phyloP scores from a whole-genome alignment of 2,113 vertebrate genomes.

The Myotis brandtii region DNA sequence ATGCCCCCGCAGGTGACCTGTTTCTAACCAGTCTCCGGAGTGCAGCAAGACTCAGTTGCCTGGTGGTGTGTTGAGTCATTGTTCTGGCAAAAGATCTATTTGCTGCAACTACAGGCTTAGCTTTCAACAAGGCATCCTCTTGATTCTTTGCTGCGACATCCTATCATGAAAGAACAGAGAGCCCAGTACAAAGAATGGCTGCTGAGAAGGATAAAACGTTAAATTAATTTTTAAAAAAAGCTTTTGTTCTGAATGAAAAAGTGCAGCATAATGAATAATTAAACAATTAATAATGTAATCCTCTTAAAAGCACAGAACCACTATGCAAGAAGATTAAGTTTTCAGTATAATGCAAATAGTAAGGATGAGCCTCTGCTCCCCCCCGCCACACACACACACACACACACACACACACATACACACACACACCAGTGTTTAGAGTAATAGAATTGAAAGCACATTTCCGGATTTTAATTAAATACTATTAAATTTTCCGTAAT shows the following conservation, averaged over 20 bases:
- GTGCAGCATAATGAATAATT: conserved; percentile 84
- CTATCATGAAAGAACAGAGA: conserved; percentile 58
- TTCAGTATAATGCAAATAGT: conserved; percentile 74
- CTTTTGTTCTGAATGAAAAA: conserved; percentile 80
- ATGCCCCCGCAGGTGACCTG: conserved; percentile 76
- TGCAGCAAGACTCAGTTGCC: conserved; percentile 55
- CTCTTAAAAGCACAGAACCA: conserved; percentile 84
- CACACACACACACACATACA: too few relatives aligned
- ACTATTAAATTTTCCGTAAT: conserved; percentile 76
- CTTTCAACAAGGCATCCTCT: conserved; percentile 73
- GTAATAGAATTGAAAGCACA: conserved; percentile 75
- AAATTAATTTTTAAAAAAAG: conserved; percentile 73
- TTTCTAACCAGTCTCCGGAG: conserved; percentile 81
- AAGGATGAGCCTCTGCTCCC: conserved; percentile 64
- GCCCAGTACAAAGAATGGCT: conserved; percentile 50
- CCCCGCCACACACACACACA: too few relatives aligned
- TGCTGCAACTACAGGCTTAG: conserved; percentile 65
- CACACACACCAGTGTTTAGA: conserved; percentile 53
- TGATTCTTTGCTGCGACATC: conserved; percentile 70
- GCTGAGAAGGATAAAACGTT: conserved; percentile 80
- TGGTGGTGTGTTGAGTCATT: conserved; percentile 71
- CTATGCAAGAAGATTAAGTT: conserved; percentile 83
- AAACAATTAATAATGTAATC: conserved; percentile 86
- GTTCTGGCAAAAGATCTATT: conserved; percentile 72
- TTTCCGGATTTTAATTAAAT: conserved; percentile 79